Conservation (phyloP, 1,140 invertebrate species). For the Caerostris darwini region DNA sequence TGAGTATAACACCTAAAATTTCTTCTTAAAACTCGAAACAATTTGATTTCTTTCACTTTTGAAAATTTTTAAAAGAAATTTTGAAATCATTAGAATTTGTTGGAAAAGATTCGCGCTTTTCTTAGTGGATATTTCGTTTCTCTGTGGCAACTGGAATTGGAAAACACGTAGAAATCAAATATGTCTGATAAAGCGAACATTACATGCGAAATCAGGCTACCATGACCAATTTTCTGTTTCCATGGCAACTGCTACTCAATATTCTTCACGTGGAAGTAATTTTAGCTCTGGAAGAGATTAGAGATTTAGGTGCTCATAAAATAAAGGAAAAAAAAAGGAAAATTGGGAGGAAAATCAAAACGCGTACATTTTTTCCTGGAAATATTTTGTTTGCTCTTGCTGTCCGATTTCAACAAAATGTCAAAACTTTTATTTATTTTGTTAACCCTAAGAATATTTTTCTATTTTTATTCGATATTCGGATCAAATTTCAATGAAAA, state of each 20-base stretch:
- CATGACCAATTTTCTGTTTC: constrained; percentile 48
- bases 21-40: neutral
- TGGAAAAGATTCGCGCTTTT: neutral
- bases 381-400: constrained; percentile 10
- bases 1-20: neutral
- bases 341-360: constrained; percentile 28
- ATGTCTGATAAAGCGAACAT: neutral
- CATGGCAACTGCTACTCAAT: constrained; percentile 49
- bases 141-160: neutral
- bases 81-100: neutral
- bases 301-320: constrained; percentile 44
- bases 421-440: constrained; percentile 36
- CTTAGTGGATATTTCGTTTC: neutral
- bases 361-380: neutral
- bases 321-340: constrained; percentile 15
- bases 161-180: constrained; percentile 12
- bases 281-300: constrained; percentile 41
- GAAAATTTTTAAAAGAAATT: neutral
- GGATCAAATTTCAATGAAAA: neutral
- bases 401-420: constrained; percentile 36
- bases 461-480: constrained; percentile 16
- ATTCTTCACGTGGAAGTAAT: constrained; percentile 49
- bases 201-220: constrained; percentile 40
- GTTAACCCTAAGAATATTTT: neutral
- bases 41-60: neutral